Evolutionary conservation across 2,888 invertebrate species (phyloP).

Genomic region (Drosophila tripunctata): DNA sequence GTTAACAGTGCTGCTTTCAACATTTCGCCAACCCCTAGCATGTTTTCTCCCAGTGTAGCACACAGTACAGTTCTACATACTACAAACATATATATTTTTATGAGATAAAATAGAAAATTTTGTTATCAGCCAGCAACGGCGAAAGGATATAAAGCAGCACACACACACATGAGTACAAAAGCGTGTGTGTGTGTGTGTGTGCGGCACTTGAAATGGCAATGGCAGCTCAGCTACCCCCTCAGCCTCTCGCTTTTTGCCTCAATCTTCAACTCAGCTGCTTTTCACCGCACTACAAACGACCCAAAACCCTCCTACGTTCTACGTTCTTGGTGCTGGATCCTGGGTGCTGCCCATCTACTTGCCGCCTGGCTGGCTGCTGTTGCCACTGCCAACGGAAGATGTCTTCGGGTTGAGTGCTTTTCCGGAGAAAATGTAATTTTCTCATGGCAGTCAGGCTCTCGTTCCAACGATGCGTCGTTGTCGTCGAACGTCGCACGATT

Average conservation of each 20-base stretch:
- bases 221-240: constrained; percentile 55
- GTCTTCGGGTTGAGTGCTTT: constrained; percentile 79
- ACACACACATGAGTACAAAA: constrained; percentile 48
- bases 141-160: constrained; percentile 76
- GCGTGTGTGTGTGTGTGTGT: constrained; percentile 41
- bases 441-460: constrained; percentile 69
- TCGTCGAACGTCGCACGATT: constrained; percentile 74
- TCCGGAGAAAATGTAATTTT: constrained; percentile 82
- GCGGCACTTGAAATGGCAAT: constrained; percentile 71
- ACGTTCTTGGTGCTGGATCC: no score
- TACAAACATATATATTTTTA: constrained; percentile 70
- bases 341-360: no score
- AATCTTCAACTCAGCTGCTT: constrained; percentile 38
- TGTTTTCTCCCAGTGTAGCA: no score
- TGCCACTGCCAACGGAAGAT: constrained; percentile 73
- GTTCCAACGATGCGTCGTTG: constrained; percentile 24
- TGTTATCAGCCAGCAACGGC: constrained; percentile 78
- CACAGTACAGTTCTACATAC: constrained; percentile 27
- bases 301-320: neutral
- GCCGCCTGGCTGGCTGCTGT: constrained; percentile 55
- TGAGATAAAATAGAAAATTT: constrained; percentile 81
- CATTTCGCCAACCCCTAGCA: no score
- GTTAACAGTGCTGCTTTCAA: no score
- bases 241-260: no score
- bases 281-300: constrained; percentile 28